Evolutionary conservation across 2,888 invertebrate species (phyloP).

Genomic region (Periphyllus acericola): DNA sequence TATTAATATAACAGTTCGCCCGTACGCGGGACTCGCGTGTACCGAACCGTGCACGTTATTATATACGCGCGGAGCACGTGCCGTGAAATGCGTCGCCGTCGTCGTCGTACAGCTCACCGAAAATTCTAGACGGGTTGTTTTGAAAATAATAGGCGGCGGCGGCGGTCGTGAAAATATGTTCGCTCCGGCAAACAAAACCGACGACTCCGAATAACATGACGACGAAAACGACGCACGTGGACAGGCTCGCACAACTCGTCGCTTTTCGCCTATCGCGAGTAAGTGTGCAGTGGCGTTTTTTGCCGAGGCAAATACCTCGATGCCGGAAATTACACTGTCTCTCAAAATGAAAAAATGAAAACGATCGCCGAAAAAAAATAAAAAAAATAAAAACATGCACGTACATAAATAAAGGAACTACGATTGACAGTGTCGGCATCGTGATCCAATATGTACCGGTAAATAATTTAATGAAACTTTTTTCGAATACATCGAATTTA

Average conservation of each 20-base stretch:
- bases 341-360: slow-evolving; percentile 38
- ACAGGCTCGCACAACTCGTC: background rate
- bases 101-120: background rate
- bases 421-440: background rate
- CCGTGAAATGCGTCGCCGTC: slow-evolving; percentile 19
- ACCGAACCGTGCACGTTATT: slow-evolving; percentile 41
- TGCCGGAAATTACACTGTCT: slow-evolving; percentile 34
- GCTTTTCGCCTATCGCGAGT: background rate
- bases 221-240: background rate
- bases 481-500: slow-evolving; percentile 26
- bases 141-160: background rate
- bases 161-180: background rate
- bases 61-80: slow-evolving; percentile 23
- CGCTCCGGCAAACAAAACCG: background rate
- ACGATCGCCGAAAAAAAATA: background rate
- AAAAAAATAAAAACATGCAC: background rate
- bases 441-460: background rate
- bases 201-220: background rate
- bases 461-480: slow-evolving; percentile 36
- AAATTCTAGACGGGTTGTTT: slow-evolving; percentile 22
- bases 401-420: background rate
- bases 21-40: slow-evolving; percentile 21
- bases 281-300: background rate
- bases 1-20: slow-evolving; percentile 39
- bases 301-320: background rate